Percentiles rank a stretch among this genome's conserved stretches.
Evolutionary conservation across 2,797 vertebrate genomes (phyloP).

Genomic region (Vespertilio murinus): DNA sequence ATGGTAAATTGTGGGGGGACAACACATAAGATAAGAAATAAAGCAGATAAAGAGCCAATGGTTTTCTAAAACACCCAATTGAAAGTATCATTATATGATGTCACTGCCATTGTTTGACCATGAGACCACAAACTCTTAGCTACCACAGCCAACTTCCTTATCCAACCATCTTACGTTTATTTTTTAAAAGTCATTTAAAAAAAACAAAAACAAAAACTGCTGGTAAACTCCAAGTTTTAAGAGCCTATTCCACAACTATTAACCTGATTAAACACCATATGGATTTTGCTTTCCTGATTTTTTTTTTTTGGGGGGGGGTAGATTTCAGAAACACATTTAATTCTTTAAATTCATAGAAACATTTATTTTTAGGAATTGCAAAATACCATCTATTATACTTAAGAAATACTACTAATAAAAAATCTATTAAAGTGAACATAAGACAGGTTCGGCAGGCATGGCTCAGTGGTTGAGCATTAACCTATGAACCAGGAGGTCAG

Average conservation of each 20-base stretch:
- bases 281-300: background rate
- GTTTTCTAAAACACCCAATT: background rate
- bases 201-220: background rate
- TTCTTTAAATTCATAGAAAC: background rate
- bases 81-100: background rate
- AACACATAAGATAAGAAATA: background rate
- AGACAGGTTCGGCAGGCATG: background rate
- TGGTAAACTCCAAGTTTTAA: background rate
- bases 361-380: background rate
- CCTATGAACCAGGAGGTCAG: no score
- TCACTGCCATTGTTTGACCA: background rate
- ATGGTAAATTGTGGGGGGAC: rapidly evolving
- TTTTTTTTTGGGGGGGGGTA: background rate
- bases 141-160: background rate
- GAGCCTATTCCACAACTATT: background rate
- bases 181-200: background rate
- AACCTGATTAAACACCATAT: background rate
- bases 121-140: slow-evolving; percentile 13
- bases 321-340: background rate
- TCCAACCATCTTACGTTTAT: background rate
- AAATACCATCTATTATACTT: background rate
- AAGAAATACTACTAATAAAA: background rate
- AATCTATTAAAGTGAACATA: background rate
- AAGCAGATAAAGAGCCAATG: background rate
- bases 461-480: no score